Percentiles rank a stretch among this genome's conserved stretches.
These are phyloP conservation scores for Germaria angustata DNA, from an alignment of 2,888 invertebrate species.

Conservation along the genomic window DNA sequence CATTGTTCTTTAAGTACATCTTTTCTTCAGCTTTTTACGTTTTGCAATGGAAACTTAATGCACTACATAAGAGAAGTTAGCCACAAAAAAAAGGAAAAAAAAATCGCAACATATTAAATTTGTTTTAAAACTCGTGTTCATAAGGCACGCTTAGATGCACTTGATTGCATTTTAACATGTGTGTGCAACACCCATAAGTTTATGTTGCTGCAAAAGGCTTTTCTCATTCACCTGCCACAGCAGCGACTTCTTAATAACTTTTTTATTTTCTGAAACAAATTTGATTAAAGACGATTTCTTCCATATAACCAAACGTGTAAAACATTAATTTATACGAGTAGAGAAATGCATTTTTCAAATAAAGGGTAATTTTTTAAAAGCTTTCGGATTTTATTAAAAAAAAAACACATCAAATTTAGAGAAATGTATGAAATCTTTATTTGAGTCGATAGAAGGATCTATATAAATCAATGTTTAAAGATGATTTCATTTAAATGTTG, in stretches of 20 bases:
- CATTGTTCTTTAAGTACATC: conserved; percentile 38
- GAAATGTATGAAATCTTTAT: too few species aligned
- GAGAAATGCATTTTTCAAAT: conserved; percentile 50
- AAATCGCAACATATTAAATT: conserved; percentile 24
- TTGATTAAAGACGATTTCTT: background rate
- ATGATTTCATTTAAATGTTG: too few species aligned
- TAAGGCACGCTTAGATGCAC: conserved; percentile 62
- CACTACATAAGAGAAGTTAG: background rate
- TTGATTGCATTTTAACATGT: conserved; percentile 64
- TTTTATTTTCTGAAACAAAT: background rate
- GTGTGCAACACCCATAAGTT: conserved; percentile 27
- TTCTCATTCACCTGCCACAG: background rate
- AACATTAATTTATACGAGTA: conserved; percentile 3
- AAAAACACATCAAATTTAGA: too few species aligned
- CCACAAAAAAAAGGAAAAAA: background rate
- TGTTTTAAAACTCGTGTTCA: conserved; percentile 49
- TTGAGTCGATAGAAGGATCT: too few species aligned
- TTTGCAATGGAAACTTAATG: background rate
- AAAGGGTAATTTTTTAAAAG: too few species aligned
- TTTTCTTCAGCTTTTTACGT: background rate
- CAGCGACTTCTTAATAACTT: conserved; percentile 2
- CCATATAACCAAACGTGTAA: background rate
- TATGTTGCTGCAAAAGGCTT: background rate
- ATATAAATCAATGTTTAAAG: too few species aligned
- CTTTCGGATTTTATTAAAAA: too few species aligned